Conservation (phyloP, 2,888 invertebrate species). For the Hyppa rectilinea region DNA sequence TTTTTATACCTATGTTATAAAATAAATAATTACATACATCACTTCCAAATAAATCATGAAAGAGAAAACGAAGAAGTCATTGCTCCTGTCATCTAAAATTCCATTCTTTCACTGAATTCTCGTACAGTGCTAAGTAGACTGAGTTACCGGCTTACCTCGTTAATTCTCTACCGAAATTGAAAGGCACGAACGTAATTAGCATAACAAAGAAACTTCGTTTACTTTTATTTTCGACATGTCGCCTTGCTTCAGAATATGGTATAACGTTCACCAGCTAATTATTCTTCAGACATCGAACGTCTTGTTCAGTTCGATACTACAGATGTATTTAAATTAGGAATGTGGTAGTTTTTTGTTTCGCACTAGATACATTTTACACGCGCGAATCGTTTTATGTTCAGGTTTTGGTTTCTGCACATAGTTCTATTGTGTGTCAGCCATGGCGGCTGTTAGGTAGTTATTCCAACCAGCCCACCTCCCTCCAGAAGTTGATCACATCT, state of each 20-base stretch:
- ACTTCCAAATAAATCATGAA: constrained; percentile 9
- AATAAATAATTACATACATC: constrained; percentile 6
- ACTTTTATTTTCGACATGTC: constrained; percentile 68
- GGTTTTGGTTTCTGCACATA: too few relatives aligned
- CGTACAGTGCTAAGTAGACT: constrained; percentile 39
- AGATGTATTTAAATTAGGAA: constrained; percentile 10
- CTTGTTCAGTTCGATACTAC: not conserved
- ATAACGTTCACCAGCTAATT: constrained; percentile 31
- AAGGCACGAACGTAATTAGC: constrained; percentile 78
- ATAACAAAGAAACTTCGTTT: constrained; percentile 72
- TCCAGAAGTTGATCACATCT: too few relatives aligned
- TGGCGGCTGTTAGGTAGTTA: too few relatives aligned
- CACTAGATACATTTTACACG: not conserved
- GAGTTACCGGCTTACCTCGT: constrained; percentile 67
- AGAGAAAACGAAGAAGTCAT: constrained; percentile 43
- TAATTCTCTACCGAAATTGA: constrained; percentile 77
- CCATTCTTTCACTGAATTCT: constrained; percentile 44
- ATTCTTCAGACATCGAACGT: constrained; percentile 30
- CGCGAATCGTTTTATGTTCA: too few relatives aligned
- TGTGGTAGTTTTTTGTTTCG: not conserved
- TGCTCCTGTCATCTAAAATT: constrained; percentile 52
- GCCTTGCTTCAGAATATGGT: constrained; percentile 47
- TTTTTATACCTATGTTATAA: too few relatives aligned
- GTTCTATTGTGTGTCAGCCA: too few relatives aligned
- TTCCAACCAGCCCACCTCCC: too few relatives aligned